Evolutionary conservation across 2,113 vertebrate genomes (phyloP).

Genomic region (Heloderma charlesbogerti): DNA sequence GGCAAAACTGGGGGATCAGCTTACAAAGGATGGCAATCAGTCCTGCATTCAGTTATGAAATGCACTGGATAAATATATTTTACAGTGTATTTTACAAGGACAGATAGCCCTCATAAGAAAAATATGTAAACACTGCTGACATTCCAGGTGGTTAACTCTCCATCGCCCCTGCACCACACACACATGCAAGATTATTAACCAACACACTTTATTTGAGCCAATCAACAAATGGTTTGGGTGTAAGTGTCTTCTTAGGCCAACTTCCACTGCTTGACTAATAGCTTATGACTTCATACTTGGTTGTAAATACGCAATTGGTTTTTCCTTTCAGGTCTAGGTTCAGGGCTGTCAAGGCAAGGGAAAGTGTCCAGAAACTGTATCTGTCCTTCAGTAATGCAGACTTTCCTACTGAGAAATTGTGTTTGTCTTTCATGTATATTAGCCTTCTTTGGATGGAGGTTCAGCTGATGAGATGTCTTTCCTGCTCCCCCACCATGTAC

Average conservation of each 20-base stretch:
- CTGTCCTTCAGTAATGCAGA: too few relatives aligned
- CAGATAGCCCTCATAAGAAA: not conserved
- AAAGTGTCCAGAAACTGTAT: not conserved
- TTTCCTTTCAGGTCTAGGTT: not conserved
- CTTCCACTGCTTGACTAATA: not conserved
- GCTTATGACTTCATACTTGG: not conserved
- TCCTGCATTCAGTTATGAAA: not conserved
- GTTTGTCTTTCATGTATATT: rapidly evolving
- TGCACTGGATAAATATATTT: not conserved
- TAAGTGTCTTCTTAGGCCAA: not conserved
- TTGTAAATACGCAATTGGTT: not conserved
- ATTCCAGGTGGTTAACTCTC: not conserved
- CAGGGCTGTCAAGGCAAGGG: rapidly evolving
- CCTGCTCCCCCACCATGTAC: too few relatives aligned
- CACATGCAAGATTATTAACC: not conserved
- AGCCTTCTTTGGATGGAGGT: not conserved
- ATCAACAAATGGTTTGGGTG: not conserved
- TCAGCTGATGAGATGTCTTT: not conserved
- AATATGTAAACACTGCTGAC: constrained; percentile 10
- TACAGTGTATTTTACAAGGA: not conserved
- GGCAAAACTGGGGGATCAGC: not conserved
- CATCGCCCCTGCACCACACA: not conserved
- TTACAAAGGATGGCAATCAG: not conserved
- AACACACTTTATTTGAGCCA: not conserved
- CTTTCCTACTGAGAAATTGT: not conserved